These are phyloP conservation scores for Takifugu rubripes DNA, from an alignment of 2,797 vertebrate species.

Conservation along the genomic window DNA sequence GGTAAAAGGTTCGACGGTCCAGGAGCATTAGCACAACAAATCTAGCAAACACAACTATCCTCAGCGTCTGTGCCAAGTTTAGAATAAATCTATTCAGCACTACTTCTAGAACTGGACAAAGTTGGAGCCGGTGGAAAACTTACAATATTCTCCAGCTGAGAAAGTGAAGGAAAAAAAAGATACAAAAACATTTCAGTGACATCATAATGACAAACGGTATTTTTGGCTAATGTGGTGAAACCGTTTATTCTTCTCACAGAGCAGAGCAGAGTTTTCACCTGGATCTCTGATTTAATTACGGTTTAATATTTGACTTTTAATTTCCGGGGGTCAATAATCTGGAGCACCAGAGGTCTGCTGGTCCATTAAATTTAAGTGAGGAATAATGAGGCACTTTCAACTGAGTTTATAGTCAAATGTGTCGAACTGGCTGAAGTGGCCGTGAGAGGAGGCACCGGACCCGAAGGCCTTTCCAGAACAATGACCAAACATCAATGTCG, in stretches of 20 bases:
- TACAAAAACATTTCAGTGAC: slow-evolving; percentile 19
- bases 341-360: slow-evolving; percentile 24
- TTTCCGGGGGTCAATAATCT: slow-evolving; percentile 32
- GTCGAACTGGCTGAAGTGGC: slow-evolving; percentile 27
- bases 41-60: background rate
- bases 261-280: background rate
- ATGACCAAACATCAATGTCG: too few relatives aligned
- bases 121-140: slow-evolving; percentile 30
- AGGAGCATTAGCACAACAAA: background rate
- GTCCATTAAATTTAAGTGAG: slow-evolving; percentile 25
- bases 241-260: background rate
- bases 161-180: slow-evolving; percentile 22
- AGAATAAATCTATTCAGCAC: background rate
- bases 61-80: background rate
- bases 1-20: background rate
- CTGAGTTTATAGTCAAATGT: slow-evolving; percentile 38
- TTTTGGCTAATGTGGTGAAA: background rate
- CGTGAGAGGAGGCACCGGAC: too few relatives aligned
- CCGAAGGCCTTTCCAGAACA: too few relatives aligned
- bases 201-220: background rate
- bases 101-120: slow-evolving; percentile 12
- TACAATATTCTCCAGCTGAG: slow-evolving; percentile 64
- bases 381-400: slow-evolving; percentile 33
- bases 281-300: slow-evolving; percentile 3
- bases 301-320: slow-evolving; percentile 31